Evolutionary conservation across 2,113 vertebrate genomes (phyloP).

Genomic region (Anolis sagrei): DNA sequence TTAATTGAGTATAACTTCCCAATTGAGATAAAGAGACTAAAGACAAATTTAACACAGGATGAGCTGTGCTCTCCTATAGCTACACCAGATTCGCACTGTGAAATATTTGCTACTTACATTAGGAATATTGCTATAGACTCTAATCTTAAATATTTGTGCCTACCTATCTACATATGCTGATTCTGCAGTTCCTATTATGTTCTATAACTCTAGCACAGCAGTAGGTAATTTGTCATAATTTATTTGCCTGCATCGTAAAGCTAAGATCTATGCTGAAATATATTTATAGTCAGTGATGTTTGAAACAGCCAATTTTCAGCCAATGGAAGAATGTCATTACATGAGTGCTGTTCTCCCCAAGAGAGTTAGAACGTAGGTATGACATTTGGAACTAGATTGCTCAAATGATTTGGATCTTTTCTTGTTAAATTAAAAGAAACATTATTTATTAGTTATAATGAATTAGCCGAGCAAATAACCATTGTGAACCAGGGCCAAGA

Average conservation of each 20-base stretch:
- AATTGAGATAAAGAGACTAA: background rate
- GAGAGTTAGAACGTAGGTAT: slow-evolving; percentile 20
- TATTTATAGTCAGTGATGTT: slow-evolving; percentile 17
- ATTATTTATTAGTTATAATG: background rate
- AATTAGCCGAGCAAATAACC: background rate
- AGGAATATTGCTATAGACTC: background rate
- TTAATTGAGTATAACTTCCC: background rate
- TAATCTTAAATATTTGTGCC: background rate
- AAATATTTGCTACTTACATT: background rate
- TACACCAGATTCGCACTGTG: slow-evolving; percentile 8
- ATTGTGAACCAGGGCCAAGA: slow-evolving; percentile 14
- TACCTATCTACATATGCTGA: background rate
- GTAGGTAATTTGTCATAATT: background rate
- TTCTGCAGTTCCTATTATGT: background rate
- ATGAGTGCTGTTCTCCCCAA: background rate
- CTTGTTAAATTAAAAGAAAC: background rate
- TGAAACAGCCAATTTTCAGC: background rate
- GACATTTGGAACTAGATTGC: background rate
- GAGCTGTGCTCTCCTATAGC: background rate
- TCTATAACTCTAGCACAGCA: background rate
- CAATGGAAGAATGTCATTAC: slow-evolving; percentile 14
- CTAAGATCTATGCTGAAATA: background rate
- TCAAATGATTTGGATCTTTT: slow-evolving; percentile 6
- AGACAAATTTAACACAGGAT: background rate
- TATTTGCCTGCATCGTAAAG: background rate